Evolutionary conservation across 2,888 invertebrate species (phyloP).

Genomic region (Philereme vetulata): DNA sequence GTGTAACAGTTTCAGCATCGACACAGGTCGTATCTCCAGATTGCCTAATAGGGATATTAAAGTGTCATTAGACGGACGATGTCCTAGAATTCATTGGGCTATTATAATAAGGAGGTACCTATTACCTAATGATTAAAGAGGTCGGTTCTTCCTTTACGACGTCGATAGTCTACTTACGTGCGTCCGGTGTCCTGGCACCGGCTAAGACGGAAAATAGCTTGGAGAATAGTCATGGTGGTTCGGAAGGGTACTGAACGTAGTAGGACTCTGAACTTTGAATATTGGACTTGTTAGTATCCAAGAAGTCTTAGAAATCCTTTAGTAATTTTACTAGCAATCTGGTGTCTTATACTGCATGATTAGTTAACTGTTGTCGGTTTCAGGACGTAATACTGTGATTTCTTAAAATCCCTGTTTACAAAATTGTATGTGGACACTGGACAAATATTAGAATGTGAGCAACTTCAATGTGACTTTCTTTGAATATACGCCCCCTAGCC

Average conservation of each 20-base stretch:
- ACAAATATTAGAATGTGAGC: too few species aligned
- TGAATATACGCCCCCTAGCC: conserved; percentile 10
- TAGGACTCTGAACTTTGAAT: neutral
- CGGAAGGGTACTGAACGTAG: neutral
- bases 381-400: too few species aligned
- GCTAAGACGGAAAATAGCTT: conserved; percentile 19
- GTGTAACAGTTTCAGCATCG: neutral
- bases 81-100: conserved; percentile 35
- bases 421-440: too few species aligned
- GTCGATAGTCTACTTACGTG: conserved; percentile 45
- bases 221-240: neutral
- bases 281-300: neutral
- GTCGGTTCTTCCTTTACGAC: conserved; percentile 42
- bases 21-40: neutral
- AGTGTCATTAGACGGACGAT: conserved; percentile 10
- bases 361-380: too few species aligned
- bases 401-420: too few species aligned
- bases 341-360: too few species aligned
- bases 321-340: too few species aligned
- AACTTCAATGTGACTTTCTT: neutral
- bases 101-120: conserved; percentile 42
- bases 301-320: too few species aligned
- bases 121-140: conserved; percentile 38
- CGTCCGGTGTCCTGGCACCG: conserved; percentile 45
- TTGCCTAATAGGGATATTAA: conserved; percentile 1